phyloP scores from a whole-genome alignment of 1,140 invertebrate genomes.

The Dufourea novaeangliae region DNA sequence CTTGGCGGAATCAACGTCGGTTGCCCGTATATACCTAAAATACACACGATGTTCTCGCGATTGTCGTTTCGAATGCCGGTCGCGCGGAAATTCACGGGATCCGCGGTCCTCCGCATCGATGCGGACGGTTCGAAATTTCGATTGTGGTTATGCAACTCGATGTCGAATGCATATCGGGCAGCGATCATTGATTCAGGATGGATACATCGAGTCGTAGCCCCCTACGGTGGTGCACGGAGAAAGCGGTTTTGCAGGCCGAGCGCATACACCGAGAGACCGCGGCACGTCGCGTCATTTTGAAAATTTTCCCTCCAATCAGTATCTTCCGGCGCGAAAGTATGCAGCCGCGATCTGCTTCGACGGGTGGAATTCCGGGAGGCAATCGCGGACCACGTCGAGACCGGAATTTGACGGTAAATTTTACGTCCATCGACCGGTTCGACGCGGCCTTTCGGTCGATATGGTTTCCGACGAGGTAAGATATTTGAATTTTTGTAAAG shows the following conservation, averaged over 20 bases:
- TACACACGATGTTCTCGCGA: slow-evolving; percentile 49
- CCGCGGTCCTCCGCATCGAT: slow-evolving; percentile 63
- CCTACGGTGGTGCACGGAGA: slow-evolving; percentile 2
- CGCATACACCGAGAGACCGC: slow-evolving; percentile 1
- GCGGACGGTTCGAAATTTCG: slow-evolving; percentile 60
- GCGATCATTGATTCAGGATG: slow-evolving; percentile 54
- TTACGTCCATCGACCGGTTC: background rate
- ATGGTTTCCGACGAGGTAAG: background rate
- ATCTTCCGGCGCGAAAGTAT: slow-evolving; percentile 22
- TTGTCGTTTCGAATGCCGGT: slow-evolving; percentile 55
- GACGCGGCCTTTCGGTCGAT: background rate
- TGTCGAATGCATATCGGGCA: slow-evolving; percentile 49
- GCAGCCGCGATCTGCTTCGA: background rate
- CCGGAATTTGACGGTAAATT: background rate
- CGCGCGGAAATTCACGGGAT: slow-evolving; percentile 63
- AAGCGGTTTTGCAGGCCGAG: slow-evolving; percentile 1
- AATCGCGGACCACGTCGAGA: background rate
- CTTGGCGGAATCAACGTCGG: slow-evolving; percentile 19
- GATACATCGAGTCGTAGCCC: slow-evolving; percentile 16
- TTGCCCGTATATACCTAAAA: slow-evolving; percentile 6
- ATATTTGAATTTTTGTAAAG: too few species aligned
- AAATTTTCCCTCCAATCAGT: slow-evolving; percentile 3
- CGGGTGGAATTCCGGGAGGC: background rate
- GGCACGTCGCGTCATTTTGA: background rate
- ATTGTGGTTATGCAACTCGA: slow-evolving; percentile 63